Base-by-base conservation (phyloP, 2,797 vertebrate genomes). In the Odontamblyopus lacepedii region DNA sequence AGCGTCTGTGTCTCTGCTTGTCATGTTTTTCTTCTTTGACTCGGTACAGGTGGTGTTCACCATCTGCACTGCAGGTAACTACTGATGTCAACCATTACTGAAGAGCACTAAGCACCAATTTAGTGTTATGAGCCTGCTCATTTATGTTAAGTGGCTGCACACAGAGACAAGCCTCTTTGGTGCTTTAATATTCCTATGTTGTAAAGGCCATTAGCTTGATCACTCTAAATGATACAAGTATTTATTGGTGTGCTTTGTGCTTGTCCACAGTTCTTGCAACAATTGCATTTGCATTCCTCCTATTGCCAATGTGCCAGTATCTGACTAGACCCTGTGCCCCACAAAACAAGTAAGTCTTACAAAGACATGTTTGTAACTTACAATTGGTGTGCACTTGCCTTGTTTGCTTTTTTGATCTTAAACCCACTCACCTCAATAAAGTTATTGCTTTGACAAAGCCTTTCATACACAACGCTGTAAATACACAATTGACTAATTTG, bases 21-120 rank as follows among this genome's bases (percentile, higher is more conserved):
- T 99, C 82, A 99, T 99, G 98, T 99, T 99, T 94, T 99, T 99
- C 95, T 99, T 99, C 95, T 99, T 99, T 57, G 98, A 99, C 89
- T 99, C 98, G 0, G 98, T 99, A 91, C 98, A 99, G 89, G 98
- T 99, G 90, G 98, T 99, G 91, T 99, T 99, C 88, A 99, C 98
- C 90, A 99, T 99, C 94, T 99, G 98, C 95, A 99, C 98, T 88
- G 98, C 98, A 96, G 98, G 98, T 99, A 92, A 69, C 32, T 30
- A 27, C 63, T 6, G 0, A 74, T 75, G 29, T 9, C 9, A 16
- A 72, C 63, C 16, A 19, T 5, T 62, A 59, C 35, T 76, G n/a
- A 55, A 71, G 12, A 71, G 35, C 60, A 15, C 27, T 3, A 13
- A 51, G 29, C 18, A 30, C 29, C 16, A 61, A 64, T 48, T 72